Conservation (phyloP, 2,113 vertebrate genomes). For the Antechinus stuartii region DNA sequence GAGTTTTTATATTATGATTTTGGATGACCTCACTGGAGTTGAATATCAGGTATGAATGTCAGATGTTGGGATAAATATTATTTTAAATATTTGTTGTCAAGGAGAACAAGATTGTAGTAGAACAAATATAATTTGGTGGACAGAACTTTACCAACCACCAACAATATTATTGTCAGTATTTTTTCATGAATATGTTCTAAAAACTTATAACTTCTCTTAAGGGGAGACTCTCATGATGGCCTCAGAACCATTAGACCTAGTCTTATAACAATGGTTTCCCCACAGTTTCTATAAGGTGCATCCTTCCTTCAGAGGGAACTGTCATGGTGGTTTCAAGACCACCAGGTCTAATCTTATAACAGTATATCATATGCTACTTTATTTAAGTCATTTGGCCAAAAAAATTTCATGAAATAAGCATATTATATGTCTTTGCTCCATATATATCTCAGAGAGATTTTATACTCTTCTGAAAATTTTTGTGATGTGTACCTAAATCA, state of each 20-base stretch:
- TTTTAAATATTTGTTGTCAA: background rate
- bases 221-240: background rate
- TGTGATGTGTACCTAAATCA: background rate
- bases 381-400: background rate
- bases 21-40: background rate
- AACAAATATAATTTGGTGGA: background rate
- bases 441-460: background rate
- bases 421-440: background rate
- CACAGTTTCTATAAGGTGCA: background rate
- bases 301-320: background rate
- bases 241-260: background rate
- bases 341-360: background rate
- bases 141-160: background rate
- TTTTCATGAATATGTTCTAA: background rate
- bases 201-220: background rate
- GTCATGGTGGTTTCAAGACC: background rate
- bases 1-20: background rate
- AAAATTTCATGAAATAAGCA: background rate
- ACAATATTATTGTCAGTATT: background rate
- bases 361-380: background rate
- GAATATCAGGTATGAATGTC: background rate
- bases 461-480: background rate
- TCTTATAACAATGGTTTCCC: background rate
- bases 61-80: background rate
- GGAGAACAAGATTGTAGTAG: background rate